These are phyloP conservation scores for Semnornis frantzii DNA, from an alignment of 2,113 vertebrate genomes.

Conservation along the genomic window DNA sequence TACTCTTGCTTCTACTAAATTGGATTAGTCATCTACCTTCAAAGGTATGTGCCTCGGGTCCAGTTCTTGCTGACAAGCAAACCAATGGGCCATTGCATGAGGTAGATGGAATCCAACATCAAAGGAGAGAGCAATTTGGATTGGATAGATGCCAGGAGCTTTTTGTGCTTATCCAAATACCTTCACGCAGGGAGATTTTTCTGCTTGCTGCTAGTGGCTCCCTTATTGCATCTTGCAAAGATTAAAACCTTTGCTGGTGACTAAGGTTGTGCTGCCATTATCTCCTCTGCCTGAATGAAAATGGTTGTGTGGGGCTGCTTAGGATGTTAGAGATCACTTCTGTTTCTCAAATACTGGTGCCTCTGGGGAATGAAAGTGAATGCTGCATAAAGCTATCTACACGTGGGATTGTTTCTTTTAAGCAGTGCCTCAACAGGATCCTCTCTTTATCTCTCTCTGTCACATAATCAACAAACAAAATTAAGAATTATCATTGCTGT, in stretches of 20 bases:
- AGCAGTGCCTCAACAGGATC: neutral
- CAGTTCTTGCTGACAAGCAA: slow-evolving; percentile 50
- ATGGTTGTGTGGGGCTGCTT: neutral
- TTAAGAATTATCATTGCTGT: neutral
- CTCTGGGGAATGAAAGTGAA: neutral
- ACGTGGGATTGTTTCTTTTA: neutral
- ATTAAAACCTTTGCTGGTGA: neutral
- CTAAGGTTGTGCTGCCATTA: neutral
- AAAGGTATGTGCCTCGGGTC: slow-evolving; percentile 53
- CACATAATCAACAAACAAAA: neutral
- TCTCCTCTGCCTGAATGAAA: neutral
- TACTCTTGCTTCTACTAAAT: slow-evolving; percentile 26
- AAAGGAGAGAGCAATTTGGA: slow-evolving; percentile 34
- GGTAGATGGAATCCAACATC: slow-evolving; percentile 60
- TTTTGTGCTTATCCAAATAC: slow-evolving; percentile 48
- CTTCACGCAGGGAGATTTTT: neutral
- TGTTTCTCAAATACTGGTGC: neutral
- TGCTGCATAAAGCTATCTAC: neutral
- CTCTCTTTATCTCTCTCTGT: neutral
- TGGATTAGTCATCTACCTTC: slow-evolving; percentile 42
- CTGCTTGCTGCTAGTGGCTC: neutral
- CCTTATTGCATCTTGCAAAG: neutral
- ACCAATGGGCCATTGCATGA: slow-evolving; percentile 51
- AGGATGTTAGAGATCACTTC: neutral
- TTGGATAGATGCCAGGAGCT: slow-evolving; percentile 49